phyloP scores from a whole-genome alignment of 1,140 invertebrate genomes.

The Phocides pigmalion region DNA sequence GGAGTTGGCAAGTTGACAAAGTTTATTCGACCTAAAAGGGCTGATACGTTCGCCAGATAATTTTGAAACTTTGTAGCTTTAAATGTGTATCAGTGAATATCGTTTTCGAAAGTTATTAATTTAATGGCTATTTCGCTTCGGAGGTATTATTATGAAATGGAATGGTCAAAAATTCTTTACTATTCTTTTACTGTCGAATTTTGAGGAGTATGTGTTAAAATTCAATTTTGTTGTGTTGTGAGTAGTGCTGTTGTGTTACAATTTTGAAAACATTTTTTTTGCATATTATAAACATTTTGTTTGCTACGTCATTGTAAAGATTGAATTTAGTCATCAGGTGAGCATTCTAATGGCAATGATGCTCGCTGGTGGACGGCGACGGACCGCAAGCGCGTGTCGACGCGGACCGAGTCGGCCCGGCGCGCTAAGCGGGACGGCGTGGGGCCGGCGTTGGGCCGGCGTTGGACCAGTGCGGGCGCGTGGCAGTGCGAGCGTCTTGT shows the following conservation, averaged over 20 bases:
- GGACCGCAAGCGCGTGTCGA: too few relatives aligned
- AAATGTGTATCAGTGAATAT: slow-evolving; percentile 8
- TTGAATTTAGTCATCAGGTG: too few relatives aligned
- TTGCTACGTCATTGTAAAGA: too few relatives aligned
- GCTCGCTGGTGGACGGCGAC: too few relatives aligned
- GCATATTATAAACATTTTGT: too few relatives aligned
- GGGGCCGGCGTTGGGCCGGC: neutral
- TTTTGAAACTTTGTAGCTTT: slow-evolving; percentile 13
- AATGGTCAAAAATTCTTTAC: neutral
- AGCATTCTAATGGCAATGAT: too few relatives aligned
- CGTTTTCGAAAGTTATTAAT: neutral
- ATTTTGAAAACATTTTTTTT: too few relatives aligned
- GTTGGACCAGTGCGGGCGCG: neutral
- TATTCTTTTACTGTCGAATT: neutral
- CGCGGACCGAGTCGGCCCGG: too few relatives aligned
- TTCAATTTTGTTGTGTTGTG: too few relatives aligned
- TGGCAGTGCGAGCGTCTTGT: slow-evolving; percentile 1
- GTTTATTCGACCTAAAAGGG: slow-evolving; percentile 31
- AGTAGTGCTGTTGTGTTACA: too few relatives aligned
- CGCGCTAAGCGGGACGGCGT: too few relatives aligned
- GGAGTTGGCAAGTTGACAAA: slow-evolving; percentile 45
- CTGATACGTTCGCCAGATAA: slow-evolving; percentile 15
- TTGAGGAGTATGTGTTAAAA: too few relatives aligned
- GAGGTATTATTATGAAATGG: neutral
- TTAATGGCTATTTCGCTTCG: neutral